A percentile compares a stretch with the other conserved stretches of the same genome.
These are phyloP conservation scores for Rhea americana DNA, from an alignment of 2,113 vertebrate genomes.

Conservation along the genomic window DNA sequence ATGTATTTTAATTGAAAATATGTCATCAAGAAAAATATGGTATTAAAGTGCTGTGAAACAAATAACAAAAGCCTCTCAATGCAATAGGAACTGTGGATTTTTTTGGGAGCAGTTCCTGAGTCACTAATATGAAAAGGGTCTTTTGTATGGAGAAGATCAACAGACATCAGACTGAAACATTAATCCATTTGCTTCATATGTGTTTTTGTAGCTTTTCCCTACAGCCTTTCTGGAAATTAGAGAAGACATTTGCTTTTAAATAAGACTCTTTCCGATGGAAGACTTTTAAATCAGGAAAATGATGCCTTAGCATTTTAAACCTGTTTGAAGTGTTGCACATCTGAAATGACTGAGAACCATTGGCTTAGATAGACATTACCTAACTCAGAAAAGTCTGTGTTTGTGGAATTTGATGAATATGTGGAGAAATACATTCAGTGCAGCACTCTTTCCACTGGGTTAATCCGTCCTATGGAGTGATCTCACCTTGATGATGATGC, in stretches of 20 bases:
- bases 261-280: background rate
- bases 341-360: constrained; percentile 13
- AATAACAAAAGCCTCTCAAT: background rate
- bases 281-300: background rate
- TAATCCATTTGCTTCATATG: background rate
- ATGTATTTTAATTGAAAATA: background rate
- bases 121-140: background rate
- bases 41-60: background rate
- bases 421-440: constrained; percentile 35
- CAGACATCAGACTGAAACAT: background rate
- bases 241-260: background rate
- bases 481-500: constrained; percentile 11
- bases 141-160: background rate
- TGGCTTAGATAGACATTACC: constrained; percentile 51
- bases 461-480: constrained; percentile 41
- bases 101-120: background rate
- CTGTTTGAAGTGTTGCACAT: constrained; percentile 7
- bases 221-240: background rate
- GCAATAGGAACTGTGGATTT: background rate
- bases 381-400: constrained; percentile 38
- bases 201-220: background rate
- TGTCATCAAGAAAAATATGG: background rate
- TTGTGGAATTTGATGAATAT: constrained; percentile 57
- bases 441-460: constrained; percentile 34
- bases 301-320: background rate